Evolutionary conservation across 2,113 vertebrate species (phyloP).

Genomic region (Alligator sinensis): DNA sequence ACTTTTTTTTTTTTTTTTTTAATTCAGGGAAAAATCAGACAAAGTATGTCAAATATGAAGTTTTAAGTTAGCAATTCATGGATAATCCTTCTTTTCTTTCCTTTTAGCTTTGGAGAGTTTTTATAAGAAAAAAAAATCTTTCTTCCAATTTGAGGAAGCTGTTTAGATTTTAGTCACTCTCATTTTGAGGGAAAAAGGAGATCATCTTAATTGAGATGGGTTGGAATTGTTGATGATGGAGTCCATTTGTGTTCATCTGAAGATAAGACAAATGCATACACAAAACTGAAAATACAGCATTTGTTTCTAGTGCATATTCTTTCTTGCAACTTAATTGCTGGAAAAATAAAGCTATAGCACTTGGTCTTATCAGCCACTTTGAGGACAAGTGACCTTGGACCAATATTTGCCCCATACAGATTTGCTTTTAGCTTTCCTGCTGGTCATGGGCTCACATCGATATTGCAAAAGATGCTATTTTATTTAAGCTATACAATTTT

Average conservation of each 20-base stretch:
- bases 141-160: no score
- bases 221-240: neutral
- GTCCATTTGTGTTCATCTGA: neutral
- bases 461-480: neutral
- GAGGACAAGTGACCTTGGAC: neutral
- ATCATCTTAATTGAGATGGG: no score
- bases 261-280: neutral
- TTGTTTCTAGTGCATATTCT: neutral
- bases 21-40: neutral
- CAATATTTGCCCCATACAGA: neutral
- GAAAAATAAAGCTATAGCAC: neutral
- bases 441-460: neutral
- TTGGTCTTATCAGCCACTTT: neutral
- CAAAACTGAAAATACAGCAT: neutral
- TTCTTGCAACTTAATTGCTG: neutral
- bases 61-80: neutral
- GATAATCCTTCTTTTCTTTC: neutral
- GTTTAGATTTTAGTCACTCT: no score
- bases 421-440: neutral
- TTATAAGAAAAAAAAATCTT: no score
- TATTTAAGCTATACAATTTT: neutral
- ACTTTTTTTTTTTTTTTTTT: neutral
- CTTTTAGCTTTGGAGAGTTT: neutral
- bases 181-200: no score
- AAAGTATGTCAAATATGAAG: neutral